Evolutionary conservation across 1,140 invertebrate species (phyloP).

Genomic region (Drosophila littoralis): DNA sequence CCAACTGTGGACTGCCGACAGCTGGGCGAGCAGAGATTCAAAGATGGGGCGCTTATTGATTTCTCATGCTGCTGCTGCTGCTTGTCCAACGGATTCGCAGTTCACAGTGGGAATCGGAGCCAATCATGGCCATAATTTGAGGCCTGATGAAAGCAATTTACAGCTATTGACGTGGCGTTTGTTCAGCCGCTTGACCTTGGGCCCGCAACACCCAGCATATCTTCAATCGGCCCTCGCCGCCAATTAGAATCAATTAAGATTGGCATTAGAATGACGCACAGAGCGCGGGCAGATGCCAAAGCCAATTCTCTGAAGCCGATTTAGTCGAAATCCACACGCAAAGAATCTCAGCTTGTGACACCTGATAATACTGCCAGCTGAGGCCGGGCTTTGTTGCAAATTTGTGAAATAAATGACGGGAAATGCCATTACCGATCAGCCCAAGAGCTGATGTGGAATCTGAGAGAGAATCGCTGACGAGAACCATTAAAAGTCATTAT

Average conservation of each 20-base stretch:
- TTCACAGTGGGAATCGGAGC: background rate
- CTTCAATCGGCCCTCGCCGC: background rate
- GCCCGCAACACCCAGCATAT: conserved; percentile 11
- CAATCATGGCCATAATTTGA: conserved; percentile 39
- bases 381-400: conserved; percentile 1
- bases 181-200: conserved; percentile 49
- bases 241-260: conserved; percentile 39
- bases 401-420: conserved; percentile 1
- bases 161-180: conserved; percentile 60
- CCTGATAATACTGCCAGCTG: conserved; percentile 5
- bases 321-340: conserved; percentile 28
- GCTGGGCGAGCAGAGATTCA: conserved; percentile 30
- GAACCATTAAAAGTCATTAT: too few species aligned
- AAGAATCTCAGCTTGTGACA: conserved; percentile 2
- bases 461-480: too few species aligned
- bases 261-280: conserved; percentile 31
- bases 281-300: background rate
- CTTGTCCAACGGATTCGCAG: background rate
- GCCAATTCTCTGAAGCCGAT: background rate
- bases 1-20: conserved; percentile 29
- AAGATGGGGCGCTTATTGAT: conserved; percentile 57
- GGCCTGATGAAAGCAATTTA: conserved; percentile 65
- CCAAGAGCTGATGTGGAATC: too few species aligned
- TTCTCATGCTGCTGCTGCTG: conserved; percentile 23
- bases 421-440: conserved; percentile 10